Evolutionary conservation across 2,888 invertebrate species (phyloP).

Genomic region (Ochropacha duplaris): DNA sequence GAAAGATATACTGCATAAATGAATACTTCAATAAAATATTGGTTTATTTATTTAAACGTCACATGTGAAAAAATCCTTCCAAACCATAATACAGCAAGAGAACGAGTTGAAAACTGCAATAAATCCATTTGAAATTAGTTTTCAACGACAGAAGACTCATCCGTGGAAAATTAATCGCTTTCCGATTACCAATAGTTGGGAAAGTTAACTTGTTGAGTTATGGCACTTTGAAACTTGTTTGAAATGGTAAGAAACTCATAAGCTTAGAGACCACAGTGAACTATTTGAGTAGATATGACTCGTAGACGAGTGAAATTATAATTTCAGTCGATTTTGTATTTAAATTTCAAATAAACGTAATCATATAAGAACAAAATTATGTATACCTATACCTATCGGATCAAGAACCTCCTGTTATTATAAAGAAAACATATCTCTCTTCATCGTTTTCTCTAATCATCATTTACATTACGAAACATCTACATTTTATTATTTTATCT

Average conservation of each 20-base stretch:
- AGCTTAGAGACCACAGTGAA: neutral
- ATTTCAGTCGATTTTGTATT: neutral
- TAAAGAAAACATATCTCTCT: too few relatives aligned
- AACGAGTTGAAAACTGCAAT: slow-evolving; percentile 52
- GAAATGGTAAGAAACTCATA: slow-evolving; percentile 33
- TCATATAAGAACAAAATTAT: too few relatives aligned
- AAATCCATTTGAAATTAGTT: slow-evolving; percentile 63
- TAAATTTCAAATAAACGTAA: neutral
- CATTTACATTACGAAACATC: too few relatives aligned
- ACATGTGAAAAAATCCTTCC: slow-evolving; percentile 7
- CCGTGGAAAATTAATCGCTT: slow-evolving; percentile 60
- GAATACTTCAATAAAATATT: too few relatives aligned
- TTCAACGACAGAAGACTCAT: slow-evolving; percentile 62
- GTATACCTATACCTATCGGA: too few relatives aligned
- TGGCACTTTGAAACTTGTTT: slow-evolving; percentile 45
- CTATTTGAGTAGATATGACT: neutral
- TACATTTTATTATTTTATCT: too few relatives aligned
- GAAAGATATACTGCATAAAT: too few relatives aligned
- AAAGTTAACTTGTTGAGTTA: slow-evolving; percentile 59
- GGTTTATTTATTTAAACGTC: too few relatives aligned
- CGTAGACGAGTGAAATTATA: neutral
- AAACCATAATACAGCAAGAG: slow-evolving; percentile 19
- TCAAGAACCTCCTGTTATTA: too few relatives aligned
- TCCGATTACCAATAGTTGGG: slow-evolving; percentile 60
- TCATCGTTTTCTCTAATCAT: too few relatives aligned